Percentiles rank a stretch among this genome's conserved stretches.
phyloP scores from a whole-genome alignment of 1,140 invertebrate species.

The Diabrotica undecimpunctata region DNA sequence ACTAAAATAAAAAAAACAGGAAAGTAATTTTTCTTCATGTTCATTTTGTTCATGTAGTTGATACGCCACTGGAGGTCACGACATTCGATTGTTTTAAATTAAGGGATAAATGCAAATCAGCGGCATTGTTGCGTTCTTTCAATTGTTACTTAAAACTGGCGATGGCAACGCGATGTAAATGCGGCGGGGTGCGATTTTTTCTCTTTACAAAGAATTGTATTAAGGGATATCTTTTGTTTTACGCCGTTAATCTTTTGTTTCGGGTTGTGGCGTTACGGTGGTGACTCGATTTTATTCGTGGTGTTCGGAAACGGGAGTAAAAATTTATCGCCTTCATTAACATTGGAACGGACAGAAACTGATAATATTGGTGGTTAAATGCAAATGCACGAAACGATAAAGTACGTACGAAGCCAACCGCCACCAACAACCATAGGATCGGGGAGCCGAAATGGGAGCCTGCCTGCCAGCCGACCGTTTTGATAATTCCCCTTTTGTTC shows the following conservation, averaged over 20 bases:
- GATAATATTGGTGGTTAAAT: constrained; percentile 24
- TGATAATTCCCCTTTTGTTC: no score
- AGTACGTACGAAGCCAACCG: background rate
- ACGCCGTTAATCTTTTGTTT: constrained; percentile 26
- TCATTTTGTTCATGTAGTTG: no score
- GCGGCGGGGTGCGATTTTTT: constrained; percentile 23
- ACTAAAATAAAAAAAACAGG: no score
- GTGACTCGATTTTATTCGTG: constrained; percentile 14
- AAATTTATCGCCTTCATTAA: constrained; percentile 33
- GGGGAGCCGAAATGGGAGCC: no score
- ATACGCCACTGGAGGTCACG: background rate
- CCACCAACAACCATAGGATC: no score
- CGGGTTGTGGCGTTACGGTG: constrained; percentile 18
- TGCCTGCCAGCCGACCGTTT: no score
- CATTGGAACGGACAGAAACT: constrained; percentile 13
- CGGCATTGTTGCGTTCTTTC: constrained; percentile 32
- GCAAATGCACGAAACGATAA: constrained; percentile 20
- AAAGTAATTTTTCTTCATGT: no score
- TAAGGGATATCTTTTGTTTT: constrained; percentile 33
- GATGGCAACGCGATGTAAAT: constrained; percentile 10
- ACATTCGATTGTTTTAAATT: constrained; percentile 28
- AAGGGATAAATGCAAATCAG: constrained; percentile 33
- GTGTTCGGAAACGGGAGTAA: constrained; percentile 28
- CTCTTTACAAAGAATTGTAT: constrained; percentile 25
- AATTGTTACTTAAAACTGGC: constrained; percentile 25